Percentiles rank a stretch among this genome's conserved stretches.
These are phyloP conservation scores for Daphoenositta chrysoptera DNA, from an alignment of 2,113 vertebrate genomes.

Conservation along the genomic window DNA sequence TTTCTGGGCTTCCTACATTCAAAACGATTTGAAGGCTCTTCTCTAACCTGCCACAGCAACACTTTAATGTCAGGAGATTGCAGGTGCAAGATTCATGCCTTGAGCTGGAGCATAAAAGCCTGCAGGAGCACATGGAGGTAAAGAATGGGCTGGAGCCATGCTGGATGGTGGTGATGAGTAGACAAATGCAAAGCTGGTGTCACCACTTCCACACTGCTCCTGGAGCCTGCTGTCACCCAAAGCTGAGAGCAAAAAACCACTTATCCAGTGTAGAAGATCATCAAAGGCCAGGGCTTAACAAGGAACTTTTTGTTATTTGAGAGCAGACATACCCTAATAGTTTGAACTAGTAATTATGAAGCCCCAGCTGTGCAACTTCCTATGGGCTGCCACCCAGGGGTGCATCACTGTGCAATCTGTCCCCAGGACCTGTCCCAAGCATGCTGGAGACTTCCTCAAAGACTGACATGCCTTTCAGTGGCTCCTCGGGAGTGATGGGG, in stretches of 20 bases:
- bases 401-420: accelerated
- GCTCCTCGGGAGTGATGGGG: accelerated
- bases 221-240: background rate
- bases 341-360: background rate
- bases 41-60: background rate
- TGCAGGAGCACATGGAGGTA: background rate
- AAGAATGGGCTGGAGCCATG: background rate
- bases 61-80: background rate
- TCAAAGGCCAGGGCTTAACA: background rate
- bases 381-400: background rate
- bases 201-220: background rate
- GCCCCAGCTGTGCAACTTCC: background rate
- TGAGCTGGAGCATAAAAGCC: background rate
- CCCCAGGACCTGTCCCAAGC: background rate
- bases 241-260: accelerated
- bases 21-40: background rate
- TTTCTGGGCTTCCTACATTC: background rate
- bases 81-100: background rate
- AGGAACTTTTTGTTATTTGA: background rate
- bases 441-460: background rate
- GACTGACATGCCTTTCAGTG: background rate
- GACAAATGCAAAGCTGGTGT: background rate
- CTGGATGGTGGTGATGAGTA: background rate
- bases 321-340: background rate
- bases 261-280: background rate